phyloP scores from a whole-genome alignment of 2,888 invertebrate genomes.

The Oxyteleia sp. region DNA sequence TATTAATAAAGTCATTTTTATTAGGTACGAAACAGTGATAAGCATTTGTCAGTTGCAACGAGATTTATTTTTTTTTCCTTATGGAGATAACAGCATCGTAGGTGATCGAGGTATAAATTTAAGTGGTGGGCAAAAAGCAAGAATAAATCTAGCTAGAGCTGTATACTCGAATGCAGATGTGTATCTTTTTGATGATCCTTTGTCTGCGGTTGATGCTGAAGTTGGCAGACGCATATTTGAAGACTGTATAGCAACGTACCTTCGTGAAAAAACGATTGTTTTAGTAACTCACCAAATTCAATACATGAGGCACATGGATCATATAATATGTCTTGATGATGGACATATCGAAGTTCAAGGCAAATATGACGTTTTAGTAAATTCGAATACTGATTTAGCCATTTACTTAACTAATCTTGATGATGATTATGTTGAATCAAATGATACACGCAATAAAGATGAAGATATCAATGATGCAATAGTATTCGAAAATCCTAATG shows the following conservation, averaged over 20 bases:
- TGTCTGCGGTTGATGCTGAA: conserved; percentile 92
- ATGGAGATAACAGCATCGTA: conserved; percentile 92
- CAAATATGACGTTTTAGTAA: conserved; percentile 89
- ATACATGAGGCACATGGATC: conserved; percentile 91
- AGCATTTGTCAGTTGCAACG: conserved; percentile 91
- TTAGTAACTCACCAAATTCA: conserved; percentile 91
- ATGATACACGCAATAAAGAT: not conserved
- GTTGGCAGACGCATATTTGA: conserved; percentile 91
- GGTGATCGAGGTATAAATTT: conserved; percentile 95
- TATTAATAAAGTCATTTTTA: conserved; percentile 9
- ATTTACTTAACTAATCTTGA: conserved; percentile 87
- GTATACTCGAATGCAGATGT: conserved; percentile 92
- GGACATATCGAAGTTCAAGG: conserved; percentile 89
- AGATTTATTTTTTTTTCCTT: conserved; percentile 92
- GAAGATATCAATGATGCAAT: not conserved
- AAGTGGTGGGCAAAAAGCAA: conserved; percentile 95
- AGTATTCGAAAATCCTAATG: conserved; percentile 20
- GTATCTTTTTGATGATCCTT: conserved; percentile 92
- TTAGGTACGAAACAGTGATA: conserved; percentile 88
- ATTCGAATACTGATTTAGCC: conserved; percentile 90
- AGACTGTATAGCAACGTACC: conserved; percentile 54
- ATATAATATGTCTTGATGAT: conserved; percentile 88
- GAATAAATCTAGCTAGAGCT: conserved; percentile 91
- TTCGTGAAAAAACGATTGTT: conserved; percentile 58
- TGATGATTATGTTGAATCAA: not conserved